Conservation (phyloP, 2,888 invertebrate species). For the Rhopalosiphum nymphaeae region DNA sequence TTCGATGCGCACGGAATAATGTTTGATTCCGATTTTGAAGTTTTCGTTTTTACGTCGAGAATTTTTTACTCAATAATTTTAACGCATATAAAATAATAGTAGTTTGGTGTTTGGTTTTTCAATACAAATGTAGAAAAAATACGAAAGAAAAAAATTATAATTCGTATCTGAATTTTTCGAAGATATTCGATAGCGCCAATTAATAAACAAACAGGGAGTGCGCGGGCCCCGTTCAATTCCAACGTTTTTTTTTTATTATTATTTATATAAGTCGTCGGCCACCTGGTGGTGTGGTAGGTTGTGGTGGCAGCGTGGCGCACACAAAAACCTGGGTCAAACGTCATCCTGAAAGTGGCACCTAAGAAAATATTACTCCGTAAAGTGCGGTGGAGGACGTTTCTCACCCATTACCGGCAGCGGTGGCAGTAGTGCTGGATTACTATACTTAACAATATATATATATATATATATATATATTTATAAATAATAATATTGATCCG, state of each 20-base stretch:
- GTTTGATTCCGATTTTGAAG: not conserved
- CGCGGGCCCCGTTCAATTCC: not conserved
- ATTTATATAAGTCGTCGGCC: constrained; percentile 18
- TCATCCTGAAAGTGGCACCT: constrained; percentile 56
- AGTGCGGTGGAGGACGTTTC: not conserved
- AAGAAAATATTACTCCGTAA: constrained; percentile 56
- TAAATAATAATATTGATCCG: constrained; percentile 48
- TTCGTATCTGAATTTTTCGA: not conserved
- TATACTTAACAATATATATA: not conserved
- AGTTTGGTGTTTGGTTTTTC: no score
- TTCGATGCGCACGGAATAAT: not conserved
- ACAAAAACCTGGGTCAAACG: constrained; percentile 44
- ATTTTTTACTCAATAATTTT: not conserved
- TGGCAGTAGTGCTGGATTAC: not conserved
- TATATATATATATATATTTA: constrained; percentile 20
- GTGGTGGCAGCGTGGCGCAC: not conserved
- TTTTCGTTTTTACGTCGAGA: not conserved
- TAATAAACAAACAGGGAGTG: not conserved
- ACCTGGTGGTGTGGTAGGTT: not conserved
- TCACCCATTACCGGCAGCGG: not conserved
- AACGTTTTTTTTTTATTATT: constrained; percentile 29
- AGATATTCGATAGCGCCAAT: not conserved
- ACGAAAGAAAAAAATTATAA: not conserved
- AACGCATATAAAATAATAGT: not conserved
- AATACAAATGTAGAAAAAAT: no score